A percentile compares a stretch with the other conserved stretches of the same genome.
Conservation (phyloP, 1,140 invertebrate species). For the Sarcophaga peregrina region DNA sequence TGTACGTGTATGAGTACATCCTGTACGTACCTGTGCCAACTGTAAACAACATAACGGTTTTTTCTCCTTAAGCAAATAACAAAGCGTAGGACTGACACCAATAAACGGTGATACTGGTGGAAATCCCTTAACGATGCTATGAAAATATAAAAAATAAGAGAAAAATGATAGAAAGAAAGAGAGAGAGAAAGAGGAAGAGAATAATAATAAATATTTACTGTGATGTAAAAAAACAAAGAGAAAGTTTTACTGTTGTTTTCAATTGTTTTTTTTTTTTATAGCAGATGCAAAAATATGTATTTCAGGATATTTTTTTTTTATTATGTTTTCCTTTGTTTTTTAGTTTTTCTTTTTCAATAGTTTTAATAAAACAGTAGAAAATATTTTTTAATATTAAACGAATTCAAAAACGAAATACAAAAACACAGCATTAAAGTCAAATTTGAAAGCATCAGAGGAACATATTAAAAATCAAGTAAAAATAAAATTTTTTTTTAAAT, state of each 20-base stretch:
- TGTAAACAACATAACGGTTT: constrained; percentile 96
- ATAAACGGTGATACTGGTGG: constrained; percentile 98
- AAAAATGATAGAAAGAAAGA: not conserved
- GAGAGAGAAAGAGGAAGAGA: not conserved
- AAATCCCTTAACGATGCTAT: constrained; percentile 95
- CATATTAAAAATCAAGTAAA: too few relatives aligned
- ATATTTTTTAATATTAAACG: too few relatives aligned
- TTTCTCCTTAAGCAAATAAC: constrained; percentile 95
- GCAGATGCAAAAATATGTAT: not conserved
- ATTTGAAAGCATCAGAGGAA: too few relatives aligned
- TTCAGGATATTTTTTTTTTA: not conserved
- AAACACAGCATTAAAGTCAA: too few relatives aligned
- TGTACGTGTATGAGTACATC: too few relatives aligned
- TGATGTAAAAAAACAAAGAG: not conserved
- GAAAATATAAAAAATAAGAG: constrained; percentile 41
- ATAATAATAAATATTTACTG: constrained; percentile 14
- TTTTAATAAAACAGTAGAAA: too few relatives aligned
- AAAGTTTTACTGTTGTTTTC: not conserved
- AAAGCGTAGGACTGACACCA: constrained; percentile 95
- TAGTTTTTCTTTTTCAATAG: too few relatives aligned
- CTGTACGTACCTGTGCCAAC: constrained; percentile 81
- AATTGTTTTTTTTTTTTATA: constrained; percentile 6
- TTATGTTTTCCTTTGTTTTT: too few relatives aligned
- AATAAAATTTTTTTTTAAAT: too few relatives aligned
- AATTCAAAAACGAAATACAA: too few relatives aligned